Conservation (phyloP, 2,888 invertebrate genomes). For the Smittia aterrima region DNA sequence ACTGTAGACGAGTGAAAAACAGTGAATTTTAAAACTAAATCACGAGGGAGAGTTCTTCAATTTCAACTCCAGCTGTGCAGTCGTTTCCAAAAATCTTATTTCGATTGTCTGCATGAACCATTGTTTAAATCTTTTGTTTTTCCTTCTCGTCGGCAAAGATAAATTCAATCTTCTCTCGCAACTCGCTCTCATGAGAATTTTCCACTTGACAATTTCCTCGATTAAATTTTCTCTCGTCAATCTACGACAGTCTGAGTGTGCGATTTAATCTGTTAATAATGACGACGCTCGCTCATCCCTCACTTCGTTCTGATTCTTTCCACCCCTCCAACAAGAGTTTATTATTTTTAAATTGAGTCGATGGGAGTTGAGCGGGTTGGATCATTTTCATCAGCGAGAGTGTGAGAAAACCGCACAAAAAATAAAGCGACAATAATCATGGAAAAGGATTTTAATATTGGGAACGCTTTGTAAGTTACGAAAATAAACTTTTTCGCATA, state of each 20-base stretch:
- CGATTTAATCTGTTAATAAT: constrained; percentile 37
- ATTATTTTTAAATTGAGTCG: constrained; percentile 38
- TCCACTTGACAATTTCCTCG: neutral
- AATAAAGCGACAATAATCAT: too few relatives aligned
- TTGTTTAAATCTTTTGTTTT: constrained; percentile 40
- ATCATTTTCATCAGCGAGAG: neutral
- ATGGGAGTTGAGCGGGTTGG: neutral
- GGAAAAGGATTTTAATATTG: too few relatives aligned
- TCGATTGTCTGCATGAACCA: neutral
- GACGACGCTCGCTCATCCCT: neutral
- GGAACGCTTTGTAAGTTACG: too few relatives aligned
- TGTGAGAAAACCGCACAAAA: neutral
- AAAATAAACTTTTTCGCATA: too few relatives aligned
- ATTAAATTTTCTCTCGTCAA: too few relatives aligned
- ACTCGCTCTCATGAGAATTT: constrained; percentile 23
- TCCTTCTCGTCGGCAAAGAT: neutral
- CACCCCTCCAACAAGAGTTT: constrained; percentile 27
- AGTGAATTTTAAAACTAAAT: neutral
- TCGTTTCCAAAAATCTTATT: neutral
- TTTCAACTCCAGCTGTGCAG: neutral
- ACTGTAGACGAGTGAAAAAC: neutral
- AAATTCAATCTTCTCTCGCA: constrained; percentile 20
- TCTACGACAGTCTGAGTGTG: constrained; percentile 16
- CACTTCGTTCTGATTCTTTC: neutral
- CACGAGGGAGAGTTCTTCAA: neutral